Base-by-base conservation (phyloP, 2,888 invertebrate genomes). In the Celastrina argiolus region DNA sequence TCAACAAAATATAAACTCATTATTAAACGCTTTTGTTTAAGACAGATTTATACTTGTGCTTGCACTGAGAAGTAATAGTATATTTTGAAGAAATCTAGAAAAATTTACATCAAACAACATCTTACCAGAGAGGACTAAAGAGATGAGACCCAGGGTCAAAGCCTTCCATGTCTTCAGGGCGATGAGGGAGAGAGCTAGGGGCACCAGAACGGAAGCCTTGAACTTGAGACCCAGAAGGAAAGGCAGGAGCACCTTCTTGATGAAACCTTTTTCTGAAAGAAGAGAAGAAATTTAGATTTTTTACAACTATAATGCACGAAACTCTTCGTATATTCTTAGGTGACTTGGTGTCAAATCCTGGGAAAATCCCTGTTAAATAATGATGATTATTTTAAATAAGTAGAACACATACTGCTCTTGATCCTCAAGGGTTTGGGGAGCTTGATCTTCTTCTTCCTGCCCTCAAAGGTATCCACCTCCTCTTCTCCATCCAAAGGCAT, bases 81-180 rank as follows among this genome's bases (percentile, higher is more conserved):
- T n/a, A n/a, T 36, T 36, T 12, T 36, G 10, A 36, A 36, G 26
- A 8, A 42, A 42, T 56, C 12, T 59, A 10, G n/a, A n/a, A 34
- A 26, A 26, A 22, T 26, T 36, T 26, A 36, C 14, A 18, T 26
- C 16, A 12, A n/a, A 12, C 16, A 12, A n/a, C 8, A 56, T 58
- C 78, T 72, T 83, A 92, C 96, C 96, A 72, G 97, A 96, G 59
- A 97, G 91, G 28, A 97, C 97, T 78, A 97, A 87, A 2, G 97
- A 97, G 69, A 97, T 93, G 4, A 97, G 93, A 69, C 96, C 97
- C 72, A 97, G 92, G 8, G 97, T 97, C 74, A 97, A 90, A 56
- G 97, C 97, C 83, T 97, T 97, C 97, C 97, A 97, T 16, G 97
- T 96, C 85, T 97, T 97, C 67, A 97, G 90, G 0, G 97, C 97